phyloP scores from a whole-genome alignment of 2,888 invertebrate genomes.

The Tribolium freemani region DNA sequence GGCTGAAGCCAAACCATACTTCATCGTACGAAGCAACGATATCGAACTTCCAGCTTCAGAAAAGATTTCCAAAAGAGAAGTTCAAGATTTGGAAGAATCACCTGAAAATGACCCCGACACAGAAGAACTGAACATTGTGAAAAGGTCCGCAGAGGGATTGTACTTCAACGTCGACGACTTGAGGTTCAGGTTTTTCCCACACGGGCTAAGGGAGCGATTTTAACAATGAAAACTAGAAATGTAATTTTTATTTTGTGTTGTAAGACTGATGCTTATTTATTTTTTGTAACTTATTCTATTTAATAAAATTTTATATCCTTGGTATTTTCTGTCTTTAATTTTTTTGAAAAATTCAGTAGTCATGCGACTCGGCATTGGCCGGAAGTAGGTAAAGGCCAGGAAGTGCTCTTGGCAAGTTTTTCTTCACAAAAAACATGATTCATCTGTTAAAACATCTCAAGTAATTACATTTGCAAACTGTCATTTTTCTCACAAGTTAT shows the following conservation, averaged over 20 bases:
- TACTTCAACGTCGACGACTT: constrained; percentile 29
- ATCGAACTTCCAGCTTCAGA: constrained; percentile 28
- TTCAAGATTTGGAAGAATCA: background rate
- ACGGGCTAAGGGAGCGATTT: constrained; percentile 18
- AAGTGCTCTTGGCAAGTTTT: background rate
- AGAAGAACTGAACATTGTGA: constrained; percentile 5
- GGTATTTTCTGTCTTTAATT: background rate
- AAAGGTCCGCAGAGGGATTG: constrained; percentile 2
- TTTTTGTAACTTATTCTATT: constrained; percentile 4
- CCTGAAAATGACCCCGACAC: background rate
- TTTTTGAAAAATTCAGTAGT: background rate
- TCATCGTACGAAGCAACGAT: constrained; percentile 7
- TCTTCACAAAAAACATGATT: background rate
- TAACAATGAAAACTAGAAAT: background rate
- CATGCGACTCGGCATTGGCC: constrained; percentile 6
- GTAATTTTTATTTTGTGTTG: background rate
- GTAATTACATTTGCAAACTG: constrained; percentile 19
- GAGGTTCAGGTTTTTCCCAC: constrained; percentile 15
- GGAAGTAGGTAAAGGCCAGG: constrained; percentile 29
- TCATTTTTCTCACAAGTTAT: constrained; percentile 13
- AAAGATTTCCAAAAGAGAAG: constrained; percentile 32
- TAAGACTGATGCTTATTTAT: constrained; percentile 24
- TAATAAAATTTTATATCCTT: constrained; percentile 7
- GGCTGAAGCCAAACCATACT: background rate
- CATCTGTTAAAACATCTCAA: constrained; percentile 15